Evolutionary conservation across 1,140 invertebrate species (phyloP).

Genomic region (Penaeus indicus): DNA sequence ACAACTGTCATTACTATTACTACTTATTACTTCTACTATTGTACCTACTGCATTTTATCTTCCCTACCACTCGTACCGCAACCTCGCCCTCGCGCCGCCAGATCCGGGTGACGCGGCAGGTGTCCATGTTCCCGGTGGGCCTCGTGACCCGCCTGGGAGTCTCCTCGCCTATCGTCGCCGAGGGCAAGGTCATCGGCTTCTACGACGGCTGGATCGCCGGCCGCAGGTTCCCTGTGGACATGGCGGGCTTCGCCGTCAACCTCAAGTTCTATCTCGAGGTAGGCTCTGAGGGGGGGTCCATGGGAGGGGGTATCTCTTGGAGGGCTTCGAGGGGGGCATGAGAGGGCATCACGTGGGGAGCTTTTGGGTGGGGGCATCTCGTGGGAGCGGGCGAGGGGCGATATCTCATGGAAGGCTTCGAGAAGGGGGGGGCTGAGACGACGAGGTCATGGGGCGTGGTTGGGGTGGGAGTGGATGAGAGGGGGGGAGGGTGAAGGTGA

Average conservation of each 20-base stretch:
- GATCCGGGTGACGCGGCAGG: conserved; percentile 85
- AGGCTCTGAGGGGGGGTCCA: conserved; percentile 9
- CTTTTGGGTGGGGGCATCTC: no score
- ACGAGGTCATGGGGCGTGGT: no score
- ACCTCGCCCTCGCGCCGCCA: conserved; percentile 69
- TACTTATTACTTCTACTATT: no score
- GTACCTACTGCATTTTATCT: neutral
- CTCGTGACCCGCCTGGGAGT: conserved; percentile 82
- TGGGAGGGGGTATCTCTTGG: no score
- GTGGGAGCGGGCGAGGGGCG: neutral
- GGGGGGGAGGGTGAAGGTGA: no score
- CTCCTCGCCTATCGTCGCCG: conserved; percentile 79
- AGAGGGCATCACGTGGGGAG: no score
- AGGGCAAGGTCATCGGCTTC: conserved; percentile 81
- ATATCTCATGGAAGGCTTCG: no score
- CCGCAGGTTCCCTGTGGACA: conserved; percentile 90
- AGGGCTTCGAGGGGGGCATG: neutral
- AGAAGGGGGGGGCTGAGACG: no score
- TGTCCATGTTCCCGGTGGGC: conserved; percentile 92
- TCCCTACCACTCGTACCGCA: neutral
- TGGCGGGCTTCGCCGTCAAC: conserved; percentile 88
- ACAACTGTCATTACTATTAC: no score
- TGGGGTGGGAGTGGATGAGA: no score
- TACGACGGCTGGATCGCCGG: conserved; percentile 88
- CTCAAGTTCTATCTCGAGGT: conserved; percentile 72